Conservation (phyloP, 2,888 invertebrate genomes). For the Augochlorella aurata region DNA sequence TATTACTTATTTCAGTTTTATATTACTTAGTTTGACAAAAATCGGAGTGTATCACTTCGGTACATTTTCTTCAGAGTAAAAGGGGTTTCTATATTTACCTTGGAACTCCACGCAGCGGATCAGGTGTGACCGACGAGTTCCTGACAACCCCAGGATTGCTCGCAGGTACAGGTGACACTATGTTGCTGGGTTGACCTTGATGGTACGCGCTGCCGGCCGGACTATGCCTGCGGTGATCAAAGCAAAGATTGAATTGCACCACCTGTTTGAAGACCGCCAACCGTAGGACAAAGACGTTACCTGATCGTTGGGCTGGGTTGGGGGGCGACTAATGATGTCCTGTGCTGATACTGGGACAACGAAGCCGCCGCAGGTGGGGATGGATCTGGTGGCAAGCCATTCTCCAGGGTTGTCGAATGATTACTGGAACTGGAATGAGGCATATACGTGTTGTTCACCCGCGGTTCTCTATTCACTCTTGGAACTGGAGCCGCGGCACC, state of each 20-base stretch:
- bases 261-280: neutral
- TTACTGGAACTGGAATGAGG: constrained; percentile 77
- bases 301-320: constrained; percentile 82
- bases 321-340: constrained; percentile 78
- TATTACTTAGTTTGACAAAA: too few relatives aligned
- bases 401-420: constrained; percentile 81
- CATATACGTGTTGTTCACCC: constrained; percentile 78
- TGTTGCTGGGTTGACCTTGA: constrained; percentile 78
- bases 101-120: constrained; percentile 74
- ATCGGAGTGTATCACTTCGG: too few relatives aligned
- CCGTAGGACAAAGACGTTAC: constrained; percentile 64
- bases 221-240: constrained; percentile 72
- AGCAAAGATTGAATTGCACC: constrained; percentile 19
- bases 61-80: too few relatives aligned
- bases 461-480: constrained; percentile 75
- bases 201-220: constrained; percentile 78
- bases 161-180: constrained; percentile 77
- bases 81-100: constrained; percentile 61
- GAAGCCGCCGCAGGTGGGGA: constrained; percentile 79
- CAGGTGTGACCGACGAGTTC: constrained; percentile 80
- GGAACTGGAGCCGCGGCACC: constrained; percentile 77
- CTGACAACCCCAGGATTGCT: constrained; percentile 79
- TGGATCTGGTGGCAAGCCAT: constrained; percentile 83
- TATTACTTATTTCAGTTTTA: too few relatives aligned
- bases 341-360: constrained; percentile 78